A percentile compares a stretch with the other conserved stretches of the same genome.
Evolutionary conservation across 2,113 vertebrate species (phyloP).

Genomic region (Peromyscus leucopus): DNA sequence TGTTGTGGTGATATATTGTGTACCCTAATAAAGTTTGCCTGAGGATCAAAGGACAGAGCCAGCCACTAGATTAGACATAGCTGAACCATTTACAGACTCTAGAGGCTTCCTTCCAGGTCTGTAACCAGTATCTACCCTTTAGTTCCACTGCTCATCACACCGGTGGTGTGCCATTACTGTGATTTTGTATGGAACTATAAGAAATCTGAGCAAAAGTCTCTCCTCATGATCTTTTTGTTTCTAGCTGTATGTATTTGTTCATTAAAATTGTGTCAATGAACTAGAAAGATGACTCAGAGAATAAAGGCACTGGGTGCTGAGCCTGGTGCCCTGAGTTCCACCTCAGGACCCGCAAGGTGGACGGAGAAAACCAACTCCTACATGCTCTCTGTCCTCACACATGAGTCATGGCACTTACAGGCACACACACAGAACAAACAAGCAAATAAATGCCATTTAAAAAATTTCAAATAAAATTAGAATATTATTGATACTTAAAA

Average conservation of each 20-base stretch:
- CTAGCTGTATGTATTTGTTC: neutral
- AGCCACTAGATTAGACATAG: no score
- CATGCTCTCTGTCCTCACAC: neutral
- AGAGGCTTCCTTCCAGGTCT: neutral
- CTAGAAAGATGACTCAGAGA: neutral
- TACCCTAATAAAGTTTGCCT: no score
- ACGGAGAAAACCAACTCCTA: neutral
- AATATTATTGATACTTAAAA: conserved; percentile 4
- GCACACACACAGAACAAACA: neutral
- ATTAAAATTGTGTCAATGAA: conserved; percentile 12
- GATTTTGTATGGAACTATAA: neutral
- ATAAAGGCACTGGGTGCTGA: neutral
- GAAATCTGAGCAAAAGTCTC: neutral
- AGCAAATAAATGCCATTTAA: neutral
- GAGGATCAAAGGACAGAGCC: no score
- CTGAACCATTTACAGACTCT: neutral
- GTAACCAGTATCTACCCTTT: neutral
- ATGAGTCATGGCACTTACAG: neutral
- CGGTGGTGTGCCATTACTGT: neutral
- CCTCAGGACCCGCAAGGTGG: neutral
- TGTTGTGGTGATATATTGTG: neutral
- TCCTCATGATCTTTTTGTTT: neutral
- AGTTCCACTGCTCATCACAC: neutral
- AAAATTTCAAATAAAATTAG: neutral
- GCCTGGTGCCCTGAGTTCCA: neutral